Evolutionary conservation across 2,113 vertebrate genomes (phyloP).

Genomic region (Crotalus helleri): DNA sequence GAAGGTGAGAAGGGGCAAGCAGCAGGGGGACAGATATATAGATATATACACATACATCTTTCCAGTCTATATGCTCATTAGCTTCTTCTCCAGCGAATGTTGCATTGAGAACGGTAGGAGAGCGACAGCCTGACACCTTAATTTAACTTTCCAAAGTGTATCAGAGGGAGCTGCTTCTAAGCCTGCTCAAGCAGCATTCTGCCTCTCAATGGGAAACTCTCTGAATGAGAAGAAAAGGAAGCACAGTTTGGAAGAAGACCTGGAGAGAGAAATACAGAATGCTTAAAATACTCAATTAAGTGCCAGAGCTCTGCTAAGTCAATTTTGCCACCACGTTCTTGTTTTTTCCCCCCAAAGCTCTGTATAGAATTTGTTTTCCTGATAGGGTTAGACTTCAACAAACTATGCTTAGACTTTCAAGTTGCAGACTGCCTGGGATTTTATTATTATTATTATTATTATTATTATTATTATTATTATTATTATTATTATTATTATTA

Average conservation of each 20-base stretch:
- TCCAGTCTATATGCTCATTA: conserved; percentile 14
- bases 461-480: too few species aligned
- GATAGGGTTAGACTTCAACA: conserved; percentile 18
- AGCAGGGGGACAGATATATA: not conserved
- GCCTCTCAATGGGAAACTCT: not conserved
- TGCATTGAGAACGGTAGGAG: not conserved
- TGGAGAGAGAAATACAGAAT: conserved; percentile 21
- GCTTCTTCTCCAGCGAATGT: not conserved
- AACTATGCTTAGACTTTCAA: not conserved
- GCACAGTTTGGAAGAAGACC: conserved; percentile 9
- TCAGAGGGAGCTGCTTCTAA: conserved; percentile 32
- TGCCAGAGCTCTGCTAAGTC: not conserved
- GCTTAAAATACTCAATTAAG: conserved; percentile 26
- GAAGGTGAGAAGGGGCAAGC: not conserved
- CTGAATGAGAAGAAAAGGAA: not conserved
- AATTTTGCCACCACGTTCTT: conserved; percentile 10
- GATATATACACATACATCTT: not conserved
- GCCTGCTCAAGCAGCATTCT: conserved; percentile 2
- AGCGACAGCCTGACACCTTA: conserved; percentile 18
- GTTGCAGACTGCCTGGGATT: not conserved
- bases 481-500: too few species aligned
- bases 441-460: too few species aligned
- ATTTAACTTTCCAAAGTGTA: conserved; percentile 27
- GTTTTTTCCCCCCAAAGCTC: not conserved
- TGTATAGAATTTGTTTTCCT: conserved; percentile 26